Percentiles rank a stretch among this genome's conserved stretches.
Conservation (phyloP, 1,140 invertebrate genomes). For the Leptopilina clavipes region DNA sequence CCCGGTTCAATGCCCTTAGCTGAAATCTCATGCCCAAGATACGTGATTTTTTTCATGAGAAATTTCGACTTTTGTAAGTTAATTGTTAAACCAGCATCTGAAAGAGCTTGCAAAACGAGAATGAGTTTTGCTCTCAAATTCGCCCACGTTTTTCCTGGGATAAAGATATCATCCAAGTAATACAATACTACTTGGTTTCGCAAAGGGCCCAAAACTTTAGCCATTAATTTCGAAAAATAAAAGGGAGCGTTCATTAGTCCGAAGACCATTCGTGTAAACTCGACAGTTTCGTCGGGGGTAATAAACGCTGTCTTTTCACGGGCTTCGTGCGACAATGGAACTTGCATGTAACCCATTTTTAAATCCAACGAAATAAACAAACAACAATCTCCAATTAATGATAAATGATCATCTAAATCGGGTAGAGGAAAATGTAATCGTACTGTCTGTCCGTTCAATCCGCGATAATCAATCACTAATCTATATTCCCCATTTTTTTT, state of each 20-base stretch:
- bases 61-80: constrained; percentile 43
- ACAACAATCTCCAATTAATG: constrained; percentile 17
- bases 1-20: constrained; percentile 49
- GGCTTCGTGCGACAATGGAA: constrained; percentile 32
- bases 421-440: too few species aligned
- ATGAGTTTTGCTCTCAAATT: constrained; percentile 35
- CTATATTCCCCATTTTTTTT: too few species aligned
- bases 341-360: constrained; percentile 39
- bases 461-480: too few species aligned
- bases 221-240: constrained; percentile 42
- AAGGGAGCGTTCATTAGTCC: constrained; percentile 38
- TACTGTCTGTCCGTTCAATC: too few species aligned
- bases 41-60: constrained; percentile 17
- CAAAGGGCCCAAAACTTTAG: constrained; percentile 35
- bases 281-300: constrained; percentile 42
- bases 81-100: constrained; percentile 41
- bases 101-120: constrained; percentile 35
- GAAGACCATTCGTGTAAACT: constrained; percentile 15
- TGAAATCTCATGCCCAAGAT: constrained; percentile 38
- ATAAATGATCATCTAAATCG: constrained; percentile 37
- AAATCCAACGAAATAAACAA: constrained; percentile 43
- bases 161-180: constrained; percentile 46
- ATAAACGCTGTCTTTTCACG: constrained; percentile 42
- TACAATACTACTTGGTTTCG: constrained; percentile 38
- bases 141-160: constrained; percentile 35